Base-by-base conservation (phyloP, 2,113 vertebrate species). In the Myanophis thanlyinensis region DNA sequence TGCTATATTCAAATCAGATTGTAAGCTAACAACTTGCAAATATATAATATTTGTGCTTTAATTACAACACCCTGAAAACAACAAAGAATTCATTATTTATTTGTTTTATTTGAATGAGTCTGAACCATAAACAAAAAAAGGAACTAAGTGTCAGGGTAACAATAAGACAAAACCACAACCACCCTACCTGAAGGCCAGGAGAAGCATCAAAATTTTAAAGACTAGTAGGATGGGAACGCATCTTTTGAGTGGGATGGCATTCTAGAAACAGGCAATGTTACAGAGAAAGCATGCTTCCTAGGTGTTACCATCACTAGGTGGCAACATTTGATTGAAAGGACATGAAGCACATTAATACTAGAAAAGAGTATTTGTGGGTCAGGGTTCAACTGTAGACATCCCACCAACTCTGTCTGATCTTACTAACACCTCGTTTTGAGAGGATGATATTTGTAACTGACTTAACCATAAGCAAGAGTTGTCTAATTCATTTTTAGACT, bases 21-120 rank as follows among this genome's bases (percentile, higher is more conserved):
- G 4, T 52, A 52, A 52, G 52, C 20, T 4, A 52, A 13, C 4
- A 52, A 52, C 52, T 18, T 52, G 52, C 52, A 18, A 52, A 52
- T 52, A 51, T 85, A 15, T 18, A 94, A 0, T 1, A 84, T 1
- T 9, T 23, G 15, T 0, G 44, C 3, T 89, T 91, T 84, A 93
- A 88, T 85, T 90, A 88, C 0, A 0, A 1, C 46, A 86, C 3
- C 88, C 6, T 54, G 9, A 0, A 73, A 67, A 95, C 67, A 8
- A 86, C 11, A 80, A 86, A 20, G 91, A 94, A 89, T 47, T 22
- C 23, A 9, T 15, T 44, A 0, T 10, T 73, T 85, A 0, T 10
- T 93, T 54, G 20, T 54, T 54, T 54, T 23, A 54, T 54, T 54
- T 54, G 53, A 56, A 56, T 56, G 54, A 56, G 23, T 56, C 23